Conservation (phyloP, 2,797 vertebrate species). For the Hylomyscus alleni region DNA sequence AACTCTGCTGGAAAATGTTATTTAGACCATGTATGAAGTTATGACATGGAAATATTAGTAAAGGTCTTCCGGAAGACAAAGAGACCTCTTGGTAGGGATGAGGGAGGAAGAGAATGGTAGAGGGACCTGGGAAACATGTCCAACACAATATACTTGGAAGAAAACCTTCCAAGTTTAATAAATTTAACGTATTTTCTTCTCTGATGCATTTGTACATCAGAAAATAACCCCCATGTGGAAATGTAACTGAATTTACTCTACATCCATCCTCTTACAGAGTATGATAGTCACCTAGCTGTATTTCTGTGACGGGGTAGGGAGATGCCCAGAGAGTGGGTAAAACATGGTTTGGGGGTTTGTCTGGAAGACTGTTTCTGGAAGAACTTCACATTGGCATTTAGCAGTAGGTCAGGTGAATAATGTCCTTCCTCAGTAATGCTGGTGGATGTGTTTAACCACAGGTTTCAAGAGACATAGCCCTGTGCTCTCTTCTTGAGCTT, state of each 20-base stretch:
- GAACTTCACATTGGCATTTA: background rate
- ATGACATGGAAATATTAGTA: background rate
- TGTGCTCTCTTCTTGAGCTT: background rate
- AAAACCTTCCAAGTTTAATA: background rate
- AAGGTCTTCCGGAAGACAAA: background rate
- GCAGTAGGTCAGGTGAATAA: background rate
- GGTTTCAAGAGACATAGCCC: background rate
- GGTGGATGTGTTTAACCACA: background rate
- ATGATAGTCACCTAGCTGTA: background rate
- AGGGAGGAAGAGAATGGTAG: background rate
- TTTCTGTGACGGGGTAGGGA: background rate
- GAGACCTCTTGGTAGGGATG: background rate
- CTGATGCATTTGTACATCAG: background rate
- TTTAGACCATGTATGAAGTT: background rate
- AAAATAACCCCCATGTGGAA: constrained; percentile 8
- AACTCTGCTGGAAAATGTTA: background rate
- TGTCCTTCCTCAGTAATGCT: background rate
- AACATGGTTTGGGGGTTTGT: background rate
- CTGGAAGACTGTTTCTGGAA: background rate
- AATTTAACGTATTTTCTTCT: constrained; percentile 2
- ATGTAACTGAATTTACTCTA: constrained; percentile 29
- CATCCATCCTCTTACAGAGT: background rate
- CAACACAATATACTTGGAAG: background rate
- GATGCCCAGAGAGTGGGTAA: background rate
- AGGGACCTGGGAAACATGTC: background rate